phyloP scores from a whole-genome alignment of 2,888 invertebrate genomes.

The Pseudococcus jackbeardsleyi region DNA sequence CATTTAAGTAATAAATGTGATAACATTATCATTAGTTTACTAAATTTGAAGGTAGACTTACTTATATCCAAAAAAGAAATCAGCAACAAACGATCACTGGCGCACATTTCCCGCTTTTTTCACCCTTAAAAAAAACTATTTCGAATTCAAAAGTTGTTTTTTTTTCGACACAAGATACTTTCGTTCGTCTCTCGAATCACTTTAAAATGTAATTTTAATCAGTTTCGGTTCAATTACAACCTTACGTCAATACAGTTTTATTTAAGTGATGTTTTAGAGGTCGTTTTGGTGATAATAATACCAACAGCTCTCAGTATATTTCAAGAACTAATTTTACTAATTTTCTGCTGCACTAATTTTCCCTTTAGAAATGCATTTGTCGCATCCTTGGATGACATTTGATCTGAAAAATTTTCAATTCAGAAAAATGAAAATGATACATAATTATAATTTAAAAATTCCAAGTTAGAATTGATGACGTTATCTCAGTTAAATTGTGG shows the following conservation, averaged over 20 bases:
- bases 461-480: too few species aligned
- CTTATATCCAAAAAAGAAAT: neutral
- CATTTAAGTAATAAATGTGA: too few species aligned
- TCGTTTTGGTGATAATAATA: neutral
- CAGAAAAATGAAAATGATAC: too few species aligned
- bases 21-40: too few species aligned
- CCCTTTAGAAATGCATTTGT: too few species aligned
- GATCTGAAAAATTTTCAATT: too few species aligned
- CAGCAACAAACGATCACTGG: neutral
- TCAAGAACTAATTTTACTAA: neutral
- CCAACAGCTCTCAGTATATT: neutral
- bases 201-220: constrained; percentile 5
- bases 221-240: constrained; percentile 18
- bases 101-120: neutral
- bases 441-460: too few species aligned
- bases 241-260: constrained; percentile 1
- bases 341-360: too few species aligned
- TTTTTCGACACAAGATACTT: neutral
- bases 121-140: neutral
- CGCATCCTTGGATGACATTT: too few species aligned
- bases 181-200: neutral
- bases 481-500: too few species aligned
- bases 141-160: neutral
- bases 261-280: constrained; percentile 4
- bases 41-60: neutral